These are phyloP conservation scores for Aulostomus chinensis DNA, from an alignment of 2,797 vertebrate genomes.

Conservation along the genomic window DNA sequence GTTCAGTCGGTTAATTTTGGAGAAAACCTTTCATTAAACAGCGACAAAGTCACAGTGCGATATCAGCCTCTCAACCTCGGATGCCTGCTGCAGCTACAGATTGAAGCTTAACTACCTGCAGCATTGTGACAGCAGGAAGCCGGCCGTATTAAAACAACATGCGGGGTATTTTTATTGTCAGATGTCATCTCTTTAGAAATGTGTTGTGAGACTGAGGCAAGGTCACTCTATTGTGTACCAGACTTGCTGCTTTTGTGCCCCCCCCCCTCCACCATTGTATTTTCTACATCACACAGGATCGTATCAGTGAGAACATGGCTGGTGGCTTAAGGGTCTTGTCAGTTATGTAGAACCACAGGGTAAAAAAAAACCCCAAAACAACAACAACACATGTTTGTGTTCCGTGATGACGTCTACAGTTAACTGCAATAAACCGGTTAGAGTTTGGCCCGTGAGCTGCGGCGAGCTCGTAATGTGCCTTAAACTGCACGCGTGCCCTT, in stretches of 20 bases:
- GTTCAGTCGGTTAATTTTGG: background rate
- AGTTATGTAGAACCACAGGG: conserved; percentile 40
- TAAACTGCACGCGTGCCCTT: conserved; percentile 76
- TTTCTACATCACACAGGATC: conserved; percentile 33
- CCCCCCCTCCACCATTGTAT: background rate
- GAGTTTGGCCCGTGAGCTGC: conserved; percentile 65
- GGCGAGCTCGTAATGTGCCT: conserved; percentile 66
- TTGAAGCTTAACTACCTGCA: conserved; percentile 10
- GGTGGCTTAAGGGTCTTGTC: conserved; percentile 42
- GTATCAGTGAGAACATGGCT: conserved; percentile 22
- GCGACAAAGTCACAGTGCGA: background rate
- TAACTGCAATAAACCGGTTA: conserved; percentile 65
- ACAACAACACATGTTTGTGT: conserved; percentile 26
- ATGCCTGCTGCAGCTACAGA: background rate
- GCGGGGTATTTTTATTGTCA: conserved; percentile 16
- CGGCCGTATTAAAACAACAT: conserved; percentile 17
- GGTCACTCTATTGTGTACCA: conserved; percentile 21
- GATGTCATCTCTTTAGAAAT: conserved; percentile 25
- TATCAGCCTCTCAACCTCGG: background rate
- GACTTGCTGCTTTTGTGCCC: background rate
- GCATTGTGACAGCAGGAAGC: conserved; percentile 9
- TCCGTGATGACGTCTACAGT: conserved; percentile 43
- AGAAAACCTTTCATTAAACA: background rate
- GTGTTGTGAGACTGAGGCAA: conserved; percentile 19
- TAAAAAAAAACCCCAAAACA: background rate